Percentiles rank a stretch among this genome's conserved stretches.
Evolutionary conservation across 2,888 invertebrate species (phyloP).

Genomic region (Zele albiditarsus): DNA sequence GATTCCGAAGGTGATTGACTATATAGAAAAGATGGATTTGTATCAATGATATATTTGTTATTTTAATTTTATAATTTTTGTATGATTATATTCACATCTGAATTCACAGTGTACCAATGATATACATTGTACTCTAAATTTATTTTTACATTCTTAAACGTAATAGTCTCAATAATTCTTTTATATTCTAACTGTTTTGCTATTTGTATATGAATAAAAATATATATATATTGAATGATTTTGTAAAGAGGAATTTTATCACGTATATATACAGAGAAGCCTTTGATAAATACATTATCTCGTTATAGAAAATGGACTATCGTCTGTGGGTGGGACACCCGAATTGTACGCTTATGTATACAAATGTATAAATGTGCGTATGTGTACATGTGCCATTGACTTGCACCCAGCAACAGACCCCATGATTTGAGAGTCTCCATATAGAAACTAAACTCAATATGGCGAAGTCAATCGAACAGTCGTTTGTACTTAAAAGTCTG

Average conservation of each 20-base stretch:
- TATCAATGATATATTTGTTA: no score
- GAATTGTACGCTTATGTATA: constrained; percentile 18
- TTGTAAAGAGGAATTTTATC: constrained; percentile 60
- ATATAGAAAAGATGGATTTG: no score
- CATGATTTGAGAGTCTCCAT: constrained; percentile 63
- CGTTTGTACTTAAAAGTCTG: constrained; percentile 56
- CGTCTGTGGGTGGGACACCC: constrained; percentile 9
- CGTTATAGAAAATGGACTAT: constrained; percentile 49
- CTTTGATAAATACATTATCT: constrained; percentile 63
- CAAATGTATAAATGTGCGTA: background rate
- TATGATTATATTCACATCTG: no score
- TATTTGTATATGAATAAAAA: background rate
- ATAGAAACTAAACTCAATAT: constrained; percentile 71
- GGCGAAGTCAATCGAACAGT: constrained; percentile 70
- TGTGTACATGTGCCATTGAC: constrained; percentile 56
- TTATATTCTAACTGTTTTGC: no score
- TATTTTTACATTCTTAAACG: no score
- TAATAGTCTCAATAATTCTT: no score
- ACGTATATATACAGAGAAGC: constrained; percentile 67
- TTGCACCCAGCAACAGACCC: constrained; percentile 59
- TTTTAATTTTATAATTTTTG: no score
- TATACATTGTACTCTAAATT: no score
- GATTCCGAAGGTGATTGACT: no score
- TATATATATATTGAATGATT: background rate
- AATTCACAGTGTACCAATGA: no score